phyloP scores from a whole-genome alignment of 2,797 vertebrate genomes.

The Ataeniobius toweri region DNA sequence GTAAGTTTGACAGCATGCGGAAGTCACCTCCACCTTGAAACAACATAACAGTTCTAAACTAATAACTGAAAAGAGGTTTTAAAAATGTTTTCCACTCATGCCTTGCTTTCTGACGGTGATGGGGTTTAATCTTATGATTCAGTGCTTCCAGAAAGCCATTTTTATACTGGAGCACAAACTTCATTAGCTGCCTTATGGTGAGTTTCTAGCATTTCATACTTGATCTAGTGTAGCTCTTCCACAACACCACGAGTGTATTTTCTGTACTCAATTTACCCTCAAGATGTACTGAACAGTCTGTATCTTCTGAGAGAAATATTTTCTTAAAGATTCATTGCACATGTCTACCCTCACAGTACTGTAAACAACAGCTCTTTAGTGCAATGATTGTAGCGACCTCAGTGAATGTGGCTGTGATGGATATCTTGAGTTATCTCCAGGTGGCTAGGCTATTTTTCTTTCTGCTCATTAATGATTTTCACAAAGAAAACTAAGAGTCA shows the following conservation, averaged over 20 bases:
- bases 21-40: not conserved
- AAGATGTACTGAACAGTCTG: conserved; percentile 8
- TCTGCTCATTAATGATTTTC: not conserved
- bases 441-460: conserved; percentile 19
- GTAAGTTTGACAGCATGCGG: not conserved
- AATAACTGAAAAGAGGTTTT: not conserved
- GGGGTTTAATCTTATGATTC: conserved; percentile 33
- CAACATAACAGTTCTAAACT: not conserved
- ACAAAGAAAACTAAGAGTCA: conserved; percentile 18
- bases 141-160: conserved; percentile 56
- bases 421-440: conserved; percentile 35
- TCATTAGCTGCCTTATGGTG: conserved; percentile 58
- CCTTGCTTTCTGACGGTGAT: conserved; percentile 44
- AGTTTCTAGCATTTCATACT: conserved; percentile 51
- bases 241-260: conserved; percentile 48
- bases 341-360: conserved; percentile 34
- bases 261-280: conserved; percentile 16
- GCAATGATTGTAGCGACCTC: conserved; percentile 48
- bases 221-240: conserved; percentile 53
- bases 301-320: conserved; percentile 39
- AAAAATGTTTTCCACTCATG: conserved; percentile 37
- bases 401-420: conserved; percentile 36
- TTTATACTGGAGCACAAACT: conserved; percentile 47
- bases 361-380: conserved; percentile 28
- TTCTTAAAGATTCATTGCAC: conserved; percentile 22